Conservation (phyloP, 2,888 invertebrate genomes). For the Pseudococcus jackbeardsleyi region DNA sequence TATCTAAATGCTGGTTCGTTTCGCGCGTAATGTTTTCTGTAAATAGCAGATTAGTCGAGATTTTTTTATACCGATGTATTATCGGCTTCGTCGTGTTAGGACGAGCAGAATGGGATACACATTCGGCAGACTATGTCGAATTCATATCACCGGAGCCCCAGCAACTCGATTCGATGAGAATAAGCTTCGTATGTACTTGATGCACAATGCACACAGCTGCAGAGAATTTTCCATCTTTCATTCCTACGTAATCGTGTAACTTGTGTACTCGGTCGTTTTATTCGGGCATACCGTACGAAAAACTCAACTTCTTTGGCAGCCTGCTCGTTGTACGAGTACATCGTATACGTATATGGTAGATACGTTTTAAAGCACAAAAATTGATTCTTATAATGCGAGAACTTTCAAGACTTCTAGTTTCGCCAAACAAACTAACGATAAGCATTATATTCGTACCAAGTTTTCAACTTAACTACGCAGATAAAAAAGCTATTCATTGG, state of each 20-base stretch:
- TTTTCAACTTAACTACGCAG: conserved; percentile 42
- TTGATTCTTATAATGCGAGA: conserved; percentile 31
- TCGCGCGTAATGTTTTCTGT: conserved; percentile 12
- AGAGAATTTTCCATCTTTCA: too few relatives aligned
- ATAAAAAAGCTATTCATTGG: conserved; percentile 45
- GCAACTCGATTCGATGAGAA: too few relatives aligned
- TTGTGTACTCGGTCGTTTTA: not conserved
- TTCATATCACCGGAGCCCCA: too few relatives aligned
- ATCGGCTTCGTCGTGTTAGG: not conserved
- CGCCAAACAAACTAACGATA: conserved; percentile 44
- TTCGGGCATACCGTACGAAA: not conserved
- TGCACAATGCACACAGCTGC: too few relatives aligned
- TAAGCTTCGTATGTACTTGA: too few relatives aligned
- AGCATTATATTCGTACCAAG: conserved; percentile 26
- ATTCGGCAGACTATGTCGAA: not conserved
- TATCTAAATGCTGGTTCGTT: not conserved
- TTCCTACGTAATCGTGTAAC: too few relatives aligned
- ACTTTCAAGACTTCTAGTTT: conserved; percentile 19
- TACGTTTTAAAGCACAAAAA: conserved; percentile 6
- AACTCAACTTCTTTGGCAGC: conserved; percentile 14
- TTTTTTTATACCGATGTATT: not conserved
- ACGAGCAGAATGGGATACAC: too few relatives aligned
- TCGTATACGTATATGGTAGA: too few relatives aligned
- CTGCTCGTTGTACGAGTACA: not conserved
- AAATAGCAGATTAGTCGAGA: conserved; percentile 37